A percentile compares a stretch with the other conserved stretches of the same genome.
Conservation (phyloP, 2,888 invertebrate species). For the Spilarctia lutea region DNA sequence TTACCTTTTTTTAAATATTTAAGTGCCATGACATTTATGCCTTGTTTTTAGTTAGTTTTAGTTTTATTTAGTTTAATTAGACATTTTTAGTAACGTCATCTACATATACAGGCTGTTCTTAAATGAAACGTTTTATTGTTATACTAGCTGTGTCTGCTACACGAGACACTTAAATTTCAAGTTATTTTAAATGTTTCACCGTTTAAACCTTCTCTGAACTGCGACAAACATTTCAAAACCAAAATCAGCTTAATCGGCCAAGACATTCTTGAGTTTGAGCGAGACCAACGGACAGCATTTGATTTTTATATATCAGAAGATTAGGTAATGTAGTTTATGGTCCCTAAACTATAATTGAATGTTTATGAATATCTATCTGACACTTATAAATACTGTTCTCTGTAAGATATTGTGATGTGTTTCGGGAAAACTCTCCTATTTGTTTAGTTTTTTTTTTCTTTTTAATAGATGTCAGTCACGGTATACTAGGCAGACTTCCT, state of each 20-base stretch:
- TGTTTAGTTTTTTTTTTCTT: neutral
- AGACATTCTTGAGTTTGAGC: too few species aligned
- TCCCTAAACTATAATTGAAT: neutral
- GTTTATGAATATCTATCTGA: neutral
- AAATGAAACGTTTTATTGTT: neutral
- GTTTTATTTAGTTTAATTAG: neutral
- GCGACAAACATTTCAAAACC: too few species aligned
- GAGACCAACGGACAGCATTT: too few species aligned
- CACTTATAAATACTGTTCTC: neutral
- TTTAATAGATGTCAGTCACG: neutral
- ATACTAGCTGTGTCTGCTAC: too few species aligned
- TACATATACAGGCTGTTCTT: neutral
- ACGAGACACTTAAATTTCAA: too few species aligned
- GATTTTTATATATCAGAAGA: too few species aligned
- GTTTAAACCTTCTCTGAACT: too few species aligned
- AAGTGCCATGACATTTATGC: constrained; percentile 12
- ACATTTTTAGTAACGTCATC: neutral
- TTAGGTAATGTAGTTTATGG: neutral
- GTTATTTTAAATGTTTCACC: too few species aligned
- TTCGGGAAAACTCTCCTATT: neutral
- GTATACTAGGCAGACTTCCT: neutral
- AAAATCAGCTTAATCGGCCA: too few species aligned
- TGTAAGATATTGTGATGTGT: neutral
- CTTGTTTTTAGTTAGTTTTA: neutral
- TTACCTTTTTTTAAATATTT: neutral